A percentile compares a stretch with the other conserved stretches of the same genome.
These are phyloP conservation scores for Dyspetes luteomarginatus DNA, from an alignment of 2,888 invertebrate genomes.

Conservation along the genomic window DNA sequence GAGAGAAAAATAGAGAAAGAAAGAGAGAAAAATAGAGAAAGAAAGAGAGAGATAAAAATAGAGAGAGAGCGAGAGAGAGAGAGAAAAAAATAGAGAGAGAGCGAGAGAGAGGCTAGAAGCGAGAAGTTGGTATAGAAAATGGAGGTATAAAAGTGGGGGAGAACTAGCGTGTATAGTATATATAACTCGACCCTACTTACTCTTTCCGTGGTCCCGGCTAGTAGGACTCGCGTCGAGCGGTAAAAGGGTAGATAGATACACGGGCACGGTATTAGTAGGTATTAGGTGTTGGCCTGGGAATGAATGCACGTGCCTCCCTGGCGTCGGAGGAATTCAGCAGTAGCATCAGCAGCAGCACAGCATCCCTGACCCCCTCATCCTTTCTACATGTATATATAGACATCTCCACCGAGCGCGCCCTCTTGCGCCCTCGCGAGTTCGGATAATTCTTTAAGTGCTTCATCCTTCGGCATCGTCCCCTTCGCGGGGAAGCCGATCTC, in stretches of 20 bases:
- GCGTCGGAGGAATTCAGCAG: slow-evolving; percentile 74
- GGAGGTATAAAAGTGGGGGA: not conserved
- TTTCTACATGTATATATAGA: slow-evolving; percentile 56
- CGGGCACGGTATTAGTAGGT: slow-evolving; percentile 82
- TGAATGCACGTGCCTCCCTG: slow-evolving; percentile 81
- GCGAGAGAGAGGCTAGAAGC: slow-evolving; percentile 29
- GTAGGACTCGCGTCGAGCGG: slow-evolving; percentile 81
- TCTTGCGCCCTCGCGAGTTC: slow-evolving; percentile 76
- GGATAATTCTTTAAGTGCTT: slow-evolving; percentile 84
- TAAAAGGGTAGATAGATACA: slow-evolving; percentile 83
- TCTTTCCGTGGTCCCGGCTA: slow-evolving; percentile 79
- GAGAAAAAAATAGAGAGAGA: slow-evolving; percentile 32
- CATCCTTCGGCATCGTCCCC: slow-evolving; percentile 75
- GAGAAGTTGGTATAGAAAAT: slow-evolving; percentile 40
- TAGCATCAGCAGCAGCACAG: slow-evolving; percentile 71
- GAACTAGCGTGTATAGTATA: slow-evolving; percentile 55
- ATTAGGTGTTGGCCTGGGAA: slow-evolving; percentile 84
- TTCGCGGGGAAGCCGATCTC: slow-evolving; percentile 69
- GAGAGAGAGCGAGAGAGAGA: slow-evolving; percentile 8
- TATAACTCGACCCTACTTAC: slow-evolving; percentile 69
- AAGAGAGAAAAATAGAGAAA: slow-evolving; percentile 29
- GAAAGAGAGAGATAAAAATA: slow-evolving; percentile 26
- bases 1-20: slow-evolving; percentile 2
- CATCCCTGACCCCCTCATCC: slow-evolving; percentile 77
- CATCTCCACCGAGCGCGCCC: slow-evolving; percentile 31